A percentile compares a stretch with the other conserved stretches of the same genome.
phyloP scores from a whole-genome alignment of 2,888 invertebrate species.

The Deroplatys truncata region DNA sequence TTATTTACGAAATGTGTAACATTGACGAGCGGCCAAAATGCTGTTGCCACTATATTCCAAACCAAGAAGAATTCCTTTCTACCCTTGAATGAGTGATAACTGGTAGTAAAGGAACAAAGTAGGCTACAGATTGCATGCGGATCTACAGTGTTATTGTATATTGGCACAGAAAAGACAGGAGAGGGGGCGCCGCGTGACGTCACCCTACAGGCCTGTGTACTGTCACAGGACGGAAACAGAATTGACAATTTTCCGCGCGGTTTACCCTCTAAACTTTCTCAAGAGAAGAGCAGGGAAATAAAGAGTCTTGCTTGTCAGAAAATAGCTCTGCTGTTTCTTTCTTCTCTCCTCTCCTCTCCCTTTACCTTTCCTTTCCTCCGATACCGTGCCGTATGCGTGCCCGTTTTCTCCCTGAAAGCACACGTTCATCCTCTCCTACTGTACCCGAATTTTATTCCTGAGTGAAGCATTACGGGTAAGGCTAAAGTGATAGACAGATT shows the following conservation, averaged over 20 bases:
- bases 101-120: background rate
- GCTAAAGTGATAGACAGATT: constrained; percentile 19
- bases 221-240: constrained; percentile 41
- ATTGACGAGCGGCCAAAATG: too few relatives aligned
- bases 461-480: background rate
- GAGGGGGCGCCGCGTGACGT: background rate
- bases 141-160: constrained; percentile 9
- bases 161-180: background rate
- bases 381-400: background rate
- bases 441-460: constrained; percentile 13
- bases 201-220: background rate
- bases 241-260: constrained; percentile 69
- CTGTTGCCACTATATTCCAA: too few relatives aligned
- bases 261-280: constrained; percentile 49
- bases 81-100: background rate
- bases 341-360: background rate
- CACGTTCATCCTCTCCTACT: background rate
- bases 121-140: background rate
- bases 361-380: background rate
- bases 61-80: too few relatives aligned
- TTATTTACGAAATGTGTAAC: too few relatives aligned
- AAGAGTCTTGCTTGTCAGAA: constrained; percentile 29
- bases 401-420: background rate
- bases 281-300: constrained; percentile 19
- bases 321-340: constrained; percentile 20